Evolutionary conservation across 1,140 invertebrate genomes (phyloP), one percentile per base, ranked within the genome.

Genomic region (Aphelenchoides fujianensis): DNA sequence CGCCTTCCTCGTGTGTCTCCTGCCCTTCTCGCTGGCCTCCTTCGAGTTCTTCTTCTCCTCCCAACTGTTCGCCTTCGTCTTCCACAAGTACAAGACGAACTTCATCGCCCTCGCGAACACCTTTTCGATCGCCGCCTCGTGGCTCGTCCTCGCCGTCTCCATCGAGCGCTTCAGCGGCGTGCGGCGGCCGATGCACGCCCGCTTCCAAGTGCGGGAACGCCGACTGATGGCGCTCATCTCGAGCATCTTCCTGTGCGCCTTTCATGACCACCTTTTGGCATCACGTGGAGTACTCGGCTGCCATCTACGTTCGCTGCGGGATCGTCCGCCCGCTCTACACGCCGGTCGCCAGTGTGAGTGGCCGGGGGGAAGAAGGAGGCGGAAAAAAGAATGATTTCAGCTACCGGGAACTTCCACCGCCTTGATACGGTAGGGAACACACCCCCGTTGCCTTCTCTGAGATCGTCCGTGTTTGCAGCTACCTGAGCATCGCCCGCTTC

Each of bases 71-170:
- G 30, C 68, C 36, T 76, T 61, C 55, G 32, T 74, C 37, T 71
- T 69, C 54, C 63, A 69, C 62, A 30, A 32, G n/a, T 69, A 54
- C 41, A 82, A 82, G 62, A 76, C 72, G 32, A 79, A 79, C 59
- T 54, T 36, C 54, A 57, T 74, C 31, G 79, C 80, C n/a, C 27
- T 79, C n/a, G 79, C 79, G 37, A 79, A 79, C 48, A 70, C 71
- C 34, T 79, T 79, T 64, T 79, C 77, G 31, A 71, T 76, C 7
- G 79, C 79, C 2, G 78, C 78, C 19, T 77, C 80, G 32, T 79
- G 81, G 78, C 71, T 79, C 27, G 80, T 79, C 5, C 55, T 79
- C 27, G 79, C 79, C 7, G 78, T 79, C 16, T 79, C 78, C 12
- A 78, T 79, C 5, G 78, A 79, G 57, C 55, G 78, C 23, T 82